A percentile compares a stretch with the other conserved stretches of the same genome.
phyloP scores from a whole-genome alignment of 2,888 invertebrate species.

The Limenitis camilla region DNA sequence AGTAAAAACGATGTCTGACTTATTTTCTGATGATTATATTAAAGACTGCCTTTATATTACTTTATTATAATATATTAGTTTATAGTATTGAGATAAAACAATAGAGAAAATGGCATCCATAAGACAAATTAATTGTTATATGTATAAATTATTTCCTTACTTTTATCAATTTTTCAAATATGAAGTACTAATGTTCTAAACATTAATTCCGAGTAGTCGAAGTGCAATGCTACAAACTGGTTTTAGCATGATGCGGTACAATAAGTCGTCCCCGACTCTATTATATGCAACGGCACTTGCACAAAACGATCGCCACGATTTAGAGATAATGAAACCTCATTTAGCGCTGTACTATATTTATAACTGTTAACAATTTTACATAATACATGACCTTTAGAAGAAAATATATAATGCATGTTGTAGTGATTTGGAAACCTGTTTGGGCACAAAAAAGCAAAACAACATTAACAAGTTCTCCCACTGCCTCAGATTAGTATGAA shows the following conservation, averaged over 20 bases:
- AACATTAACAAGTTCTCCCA: conserved; percentile 34
- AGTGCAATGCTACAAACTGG: conserved; percentile 60
- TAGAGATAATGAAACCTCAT: neutral
- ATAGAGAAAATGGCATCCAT: too few species aligned
- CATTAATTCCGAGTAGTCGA: neutral
- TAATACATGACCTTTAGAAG: conserved; percentile 20
- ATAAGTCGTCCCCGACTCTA: conserved; percentile 29
- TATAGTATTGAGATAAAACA: too few species aligned
- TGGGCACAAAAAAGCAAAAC: conserved; percentile 35
- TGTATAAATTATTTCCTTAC: neutral
- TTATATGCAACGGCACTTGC: conserved; percentile 25
- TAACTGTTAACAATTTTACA: conserved; percentile 24
- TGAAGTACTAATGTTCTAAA: neutral
- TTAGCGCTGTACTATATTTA: neutral
- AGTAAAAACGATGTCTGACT: too few species aligned
- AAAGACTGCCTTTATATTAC: too few species aligned
- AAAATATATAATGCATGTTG: conserved; percentile 30
- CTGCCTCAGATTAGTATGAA: conserved; percentile 29
- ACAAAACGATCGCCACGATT: conserved; percentile 8
- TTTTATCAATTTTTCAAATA: neutral
- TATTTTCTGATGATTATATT: too few species aligned
- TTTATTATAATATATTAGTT: too few species aligned
- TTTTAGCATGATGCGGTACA: conserved; percentile 48
- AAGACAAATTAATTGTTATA: too few species aligned
- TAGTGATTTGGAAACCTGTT: conserved; percentile 50